phyloP scores from a whole-genome alignment of 2,113 vertebrate species.

The Tapirus terrestris region DNA sequence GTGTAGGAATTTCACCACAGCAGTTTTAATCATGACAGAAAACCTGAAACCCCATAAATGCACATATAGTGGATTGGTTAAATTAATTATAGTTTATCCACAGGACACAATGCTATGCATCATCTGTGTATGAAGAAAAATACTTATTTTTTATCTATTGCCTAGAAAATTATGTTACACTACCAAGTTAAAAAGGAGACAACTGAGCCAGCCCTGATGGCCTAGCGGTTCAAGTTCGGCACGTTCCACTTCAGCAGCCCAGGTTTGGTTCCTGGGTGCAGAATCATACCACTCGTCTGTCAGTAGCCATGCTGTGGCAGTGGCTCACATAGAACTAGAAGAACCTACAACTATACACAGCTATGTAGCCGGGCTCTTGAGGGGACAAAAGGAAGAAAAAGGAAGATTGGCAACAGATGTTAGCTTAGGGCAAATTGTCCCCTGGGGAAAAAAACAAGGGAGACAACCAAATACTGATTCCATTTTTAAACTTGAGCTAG shows the following conservation, averaged over 20 bases:
- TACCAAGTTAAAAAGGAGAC: slow-evolving; percentile 12
- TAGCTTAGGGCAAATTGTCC: no score
- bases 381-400: background rate
- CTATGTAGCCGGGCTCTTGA: no score
- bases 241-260: no score
- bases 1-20: slow-evolving; percentile 4
- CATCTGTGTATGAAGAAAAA: background rate
- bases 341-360: no score
- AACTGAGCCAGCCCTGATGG: background rate
- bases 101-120: background rate
- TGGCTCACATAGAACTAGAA: no score
- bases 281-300: no score
- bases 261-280: no score
- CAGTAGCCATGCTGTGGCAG: no score
- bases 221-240: no score
- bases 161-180: slow-evolving; percentile 21
- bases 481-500: slow-evolving; percentile 5
- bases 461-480: background rate
- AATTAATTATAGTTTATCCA: background rate
- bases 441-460: background rate
- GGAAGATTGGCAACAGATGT: background rate
- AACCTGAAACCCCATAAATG: background rate
- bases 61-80: background rate
- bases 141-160: no score
- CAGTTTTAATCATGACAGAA: slow-evolving; percentile 22